Evolutionary conservation across 2,888 invertebrate genomes (phyloP), one percentile per base, ranked within the genome.

Genomic region (Phoronis australis): DNA sequence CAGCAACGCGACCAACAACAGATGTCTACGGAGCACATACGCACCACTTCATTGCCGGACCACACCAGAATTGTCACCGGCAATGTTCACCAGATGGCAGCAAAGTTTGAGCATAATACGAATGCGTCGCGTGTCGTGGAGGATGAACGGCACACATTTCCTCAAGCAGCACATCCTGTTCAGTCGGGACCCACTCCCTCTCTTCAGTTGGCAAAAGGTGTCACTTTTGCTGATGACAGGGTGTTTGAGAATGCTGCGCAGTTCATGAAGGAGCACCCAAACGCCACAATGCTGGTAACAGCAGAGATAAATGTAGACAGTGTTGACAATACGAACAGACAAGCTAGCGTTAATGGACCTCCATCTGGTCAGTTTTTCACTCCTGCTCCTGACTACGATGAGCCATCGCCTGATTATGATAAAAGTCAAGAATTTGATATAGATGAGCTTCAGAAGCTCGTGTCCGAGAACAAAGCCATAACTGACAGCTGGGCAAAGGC

Each of bases 181-280:
- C 38, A 18, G 20, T 6, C 15, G 38, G 5, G 15, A 15, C 38
- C 38, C 5, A 18, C 38, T 4, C 38, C 38, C 38, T 4, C 4
- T 4, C 5, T 38, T 6, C 31, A 23, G 20, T 38, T 31, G 37
- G n/a, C n/a, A n/a, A n/a, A n/a, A n/a, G n/a, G n/a, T n/a, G 66
- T 66, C 15, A 60, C 68, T 5, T 70, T 68, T 56, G 66, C 66
- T 24, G 67, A 68, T 44, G 67, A 66, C 46, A 62, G 61, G 45
- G 64, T 69, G 0, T 55, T 55, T 49, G 66, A 68, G 44, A 64
- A 55, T 58, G 69, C 71, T 37, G 62, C 65, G 35, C 52, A 52
- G 23, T 69, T 67, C 50, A 57, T 71, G 27, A 59, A 66, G 51
- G 66, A 66, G 47, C 65, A 71, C 50, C 68, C 71, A 2, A 68